phyloP scores from a whole-genome alignment of 2,888 invertebrate genomes.

The Fabriciana adippe region DNA sequence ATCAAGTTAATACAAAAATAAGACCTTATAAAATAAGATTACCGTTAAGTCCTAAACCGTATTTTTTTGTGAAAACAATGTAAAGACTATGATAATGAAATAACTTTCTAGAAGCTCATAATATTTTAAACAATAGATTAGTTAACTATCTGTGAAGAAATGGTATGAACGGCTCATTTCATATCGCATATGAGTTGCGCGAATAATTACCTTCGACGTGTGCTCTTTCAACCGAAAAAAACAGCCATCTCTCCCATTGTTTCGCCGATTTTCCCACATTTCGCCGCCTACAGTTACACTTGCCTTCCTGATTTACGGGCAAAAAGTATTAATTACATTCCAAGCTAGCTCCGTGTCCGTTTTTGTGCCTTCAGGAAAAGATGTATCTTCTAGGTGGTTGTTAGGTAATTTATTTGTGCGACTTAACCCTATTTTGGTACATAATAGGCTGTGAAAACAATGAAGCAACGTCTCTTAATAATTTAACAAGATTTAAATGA shows the following conservation, averaged over 20 bases:
- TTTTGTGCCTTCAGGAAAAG: constrained; percentile 59
- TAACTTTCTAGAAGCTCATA: too few species aligned
- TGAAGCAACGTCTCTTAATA: too few species aligned
- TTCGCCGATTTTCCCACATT: constrained; percentile 76
- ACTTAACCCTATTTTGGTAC: constrained; percentile 18
- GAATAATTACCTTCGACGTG: constrained; percentile 76
- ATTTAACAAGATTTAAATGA: neutral
- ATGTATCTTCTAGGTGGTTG: constrained; percentile 42
- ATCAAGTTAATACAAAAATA: too few species aligned
- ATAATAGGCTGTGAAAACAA: too few species aligned
- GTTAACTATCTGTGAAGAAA: constrained; percentile 36
- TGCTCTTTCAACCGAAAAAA: constrained; percentile 79
- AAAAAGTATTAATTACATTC: constrained; percentile 79
- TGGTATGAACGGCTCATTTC: constrained; percentile 35
- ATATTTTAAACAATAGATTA: constrained; percentile 15
- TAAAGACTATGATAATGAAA: too few species aligned
- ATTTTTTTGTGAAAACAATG: too few species aligned
- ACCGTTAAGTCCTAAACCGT: too few species aligned
- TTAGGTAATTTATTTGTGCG: constrained; percentile 52
- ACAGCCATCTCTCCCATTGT: constrained; percentile 74
- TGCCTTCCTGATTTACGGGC: constrained; percentile 71
- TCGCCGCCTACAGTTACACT: constrained; percentile 76
- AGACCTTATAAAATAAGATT: too few species aligned
- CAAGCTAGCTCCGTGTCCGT: constrained; percentile 52
- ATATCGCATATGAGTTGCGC: constrained; percentile 62